These are phyloP conservation scores for Hyperoplus lanceolatus DNA, from an alignment of 2,797 vertebrate genomes.

Conservation along the genomic window DNA sequence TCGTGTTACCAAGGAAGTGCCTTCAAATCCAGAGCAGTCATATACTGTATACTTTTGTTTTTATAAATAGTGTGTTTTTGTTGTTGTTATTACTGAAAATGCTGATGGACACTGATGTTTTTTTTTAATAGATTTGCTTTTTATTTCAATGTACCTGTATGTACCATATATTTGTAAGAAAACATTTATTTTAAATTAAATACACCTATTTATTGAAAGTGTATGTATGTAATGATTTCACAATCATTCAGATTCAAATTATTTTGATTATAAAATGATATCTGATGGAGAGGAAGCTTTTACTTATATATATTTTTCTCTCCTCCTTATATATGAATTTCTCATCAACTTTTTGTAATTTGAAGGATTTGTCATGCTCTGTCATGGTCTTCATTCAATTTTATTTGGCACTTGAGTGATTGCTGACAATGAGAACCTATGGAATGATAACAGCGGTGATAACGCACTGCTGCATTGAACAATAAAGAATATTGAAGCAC, in stretches of 20 bases:
- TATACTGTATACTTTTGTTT: constrained; percentile 68
- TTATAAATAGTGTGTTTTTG: constrained; percentile 53
- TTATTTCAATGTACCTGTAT: constrained; percentile 59
- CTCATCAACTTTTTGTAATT: constrained; percentile 41
- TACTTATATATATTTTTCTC: constrained; percentile 7
- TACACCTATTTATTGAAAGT: constrained; percentile 83
- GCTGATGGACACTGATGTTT: constrained; percentile 56
- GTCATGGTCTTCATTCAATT: constrained; percentile 75
- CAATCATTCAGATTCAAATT: constrained; percentile 61
- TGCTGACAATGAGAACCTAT: constrained; percentile 74
- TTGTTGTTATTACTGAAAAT: constrained; percentile 69
- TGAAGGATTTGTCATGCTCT: constrained; percentile 49
- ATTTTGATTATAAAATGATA: constrained; percentile 66
- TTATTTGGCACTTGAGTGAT: constrained; percentile 86
- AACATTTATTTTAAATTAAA: constrained; percentile 81
- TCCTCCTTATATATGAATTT: constrained; percentile 45
- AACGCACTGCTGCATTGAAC: constrained; percentile 80
- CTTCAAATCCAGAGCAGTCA: constrained; percentile 83
- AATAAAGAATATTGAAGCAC: constrained; percentile 87
- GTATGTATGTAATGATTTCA: constrained; percentile 80
- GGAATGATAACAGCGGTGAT: constrained; percentile 72
- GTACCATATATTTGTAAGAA: constrained; percentile 71
- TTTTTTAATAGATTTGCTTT: constrained; percentile 66
- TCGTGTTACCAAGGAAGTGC: constrained; percentile 86
- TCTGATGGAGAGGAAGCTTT: constrained; percentile 43